A percentile compares a stretch with the other conserved stretches of the same genome.
phyloP scores from a whole-genome alignment of 2,113 vertebrate genomes.

The Platycercus adscitus region DNA sequence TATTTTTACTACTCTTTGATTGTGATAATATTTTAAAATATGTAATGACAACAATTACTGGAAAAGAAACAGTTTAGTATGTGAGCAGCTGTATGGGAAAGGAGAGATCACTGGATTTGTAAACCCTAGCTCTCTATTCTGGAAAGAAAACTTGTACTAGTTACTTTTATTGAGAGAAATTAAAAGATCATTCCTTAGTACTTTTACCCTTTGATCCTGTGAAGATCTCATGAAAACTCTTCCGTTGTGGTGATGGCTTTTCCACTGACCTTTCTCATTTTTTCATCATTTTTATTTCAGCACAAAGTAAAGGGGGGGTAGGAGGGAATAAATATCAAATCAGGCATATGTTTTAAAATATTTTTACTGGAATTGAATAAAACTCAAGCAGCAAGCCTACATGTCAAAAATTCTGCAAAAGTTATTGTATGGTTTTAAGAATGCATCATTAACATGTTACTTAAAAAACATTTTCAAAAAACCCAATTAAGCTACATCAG shows the following conservation, averaged over 20 bases:
- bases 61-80: neutral
- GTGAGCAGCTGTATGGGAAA: neutral
- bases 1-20: neutral
- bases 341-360: neutral
- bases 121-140: neutral
- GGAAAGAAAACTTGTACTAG: neutral
- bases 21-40: neutral
- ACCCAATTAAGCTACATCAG: neutral
- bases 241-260: neutral
- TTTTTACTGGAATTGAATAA: neutral
- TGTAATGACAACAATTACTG: neutral
- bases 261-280: neutral
- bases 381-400: accelerated
- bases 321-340: neutral
- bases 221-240: neutral
- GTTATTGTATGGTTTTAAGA: neutral
- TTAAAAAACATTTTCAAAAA: neutral
- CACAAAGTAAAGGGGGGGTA: accelerated
- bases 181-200: neutral
- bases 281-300: neutral
- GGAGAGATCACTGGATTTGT: neutral
- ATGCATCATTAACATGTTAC: neutral
- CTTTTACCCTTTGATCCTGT: neutral
- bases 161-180: neutral
- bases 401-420: neutral